A percentile compares a stretch with the other conserved stretches of the same genome.
Conservation (phyloP, 2,888 invertebrate genomes). For the Quadroppia sp. region DNA sequence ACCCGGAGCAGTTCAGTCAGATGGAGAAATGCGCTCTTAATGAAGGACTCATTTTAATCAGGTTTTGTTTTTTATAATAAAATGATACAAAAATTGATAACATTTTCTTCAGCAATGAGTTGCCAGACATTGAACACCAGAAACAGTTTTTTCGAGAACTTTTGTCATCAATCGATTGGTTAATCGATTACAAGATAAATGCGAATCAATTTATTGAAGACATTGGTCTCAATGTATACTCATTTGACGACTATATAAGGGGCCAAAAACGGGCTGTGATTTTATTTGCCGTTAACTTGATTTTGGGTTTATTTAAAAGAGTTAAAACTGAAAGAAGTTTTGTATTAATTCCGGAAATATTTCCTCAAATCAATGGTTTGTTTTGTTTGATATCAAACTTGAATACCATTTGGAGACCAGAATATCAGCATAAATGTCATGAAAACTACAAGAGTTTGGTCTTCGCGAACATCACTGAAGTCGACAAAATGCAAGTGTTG, state of each 20-base stretch:
- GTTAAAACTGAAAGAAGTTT: slow-evolving; percentile 10
- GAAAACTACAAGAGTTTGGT: slow-evolving; percentile 31
- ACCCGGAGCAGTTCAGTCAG: slow-evolving; percentile 62
- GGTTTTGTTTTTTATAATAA: slow-evolving; percentile 63
- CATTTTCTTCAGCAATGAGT: slow-evolving; percentile 63
- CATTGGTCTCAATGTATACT: slow-evolving; percentile 3
- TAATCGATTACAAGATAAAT: slow-evolving; percentile 7
- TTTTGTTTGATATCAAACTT: slow-evolving; percentile 33
- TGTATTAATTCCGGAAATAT: slow-evolving; percentile 18
- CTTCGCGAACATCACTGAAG: slow-evolving; percentile 36
- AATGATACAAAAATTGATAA: slow-evolving; percentile 61
- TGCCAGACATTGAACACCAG: slow-evolving; percentile 71
- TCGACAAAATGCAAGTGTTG: slow-evolving; percentile 29
- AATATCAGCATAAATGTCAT: slow-evolving; percentile 33
- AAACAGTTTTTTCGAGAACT: slow-evolving; percentile 32
- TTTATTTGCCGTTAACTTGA: slow-evolving; percentile 31
- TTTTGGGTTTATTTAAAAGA: slow-evolving; percentile 36
- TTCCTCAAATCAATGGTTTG: slow-evolving; percentile 15
- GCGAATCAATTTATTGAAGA: slow-evolving; percentile 9
- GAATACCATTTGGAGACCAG: slow-evolving; percentile 40
- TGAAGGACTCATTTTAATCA: slow-evolving; percentile 53
- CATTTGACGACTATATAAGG: background rate
- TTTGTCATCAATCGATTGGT: slow-evolving; percentile 21
- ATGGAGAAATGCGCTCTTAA: slow-evolving; percentile 76
- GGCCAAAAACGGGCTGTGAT: slow-evolving; percentile 32